phyloP scores from a whole-genome alignment of 2,113 vertebrate genomes.

The Macquaria ambigua region DNA sequence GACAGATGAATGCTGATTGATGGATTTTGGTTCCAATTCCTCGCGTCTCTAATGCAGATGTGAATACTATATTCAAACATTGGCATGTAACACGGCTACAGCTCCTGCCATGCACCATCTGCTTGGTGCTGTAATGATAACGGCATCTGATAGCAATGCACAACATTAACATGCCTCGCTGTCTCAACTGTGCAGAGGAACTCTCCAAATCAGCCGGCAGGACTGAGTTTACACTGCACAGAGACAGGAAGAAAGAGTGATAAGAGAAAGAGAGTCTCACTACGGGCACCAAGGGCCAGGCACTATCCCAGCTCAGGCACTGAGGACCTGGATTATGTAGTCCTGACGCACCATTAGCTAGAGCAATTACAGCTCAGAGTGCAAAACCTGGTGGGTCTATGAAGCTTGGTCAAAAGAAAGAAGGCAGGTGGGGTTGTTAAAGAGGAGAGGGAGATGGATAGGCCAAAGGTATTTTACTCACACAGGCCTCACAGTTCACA shows the following conservation, averaged over 20 bases:
- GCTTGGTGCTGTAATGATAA: constrained; percentile 51
- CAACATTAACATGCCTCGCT: constrained; percentile 30
- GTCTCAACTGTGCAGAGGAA: constrained; percentile 18
- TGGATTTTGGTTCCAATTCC: constrained; percentile 48
- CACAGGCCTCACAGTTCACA: constrained; percentile 18
- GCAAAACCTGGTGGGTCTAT: constrained; percentile 12
- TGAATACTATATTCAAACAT: constrained; percentile 46
- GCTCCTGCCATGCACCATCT: constrained; percentile 50
- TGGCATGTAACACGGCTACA: constrained; percentile 20
- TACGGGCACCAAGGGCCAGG: not conserved
- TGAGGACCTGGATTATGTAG: constrained; percentile 32
- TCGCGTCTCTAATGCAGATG: not conserved
- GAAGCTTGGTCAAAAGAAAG: constrained; percentile 25
- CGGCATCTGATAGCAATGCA: constrained; percentile 17
- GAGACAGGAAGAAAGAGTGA: not conserved
- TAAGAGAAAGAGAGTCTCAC: not conserved
- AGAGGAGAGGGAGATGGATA: constrained; percentile 29
- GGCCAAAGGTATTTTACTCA: constrained; percentile 48
- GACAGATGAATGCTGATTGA: constrained; percentile 65
- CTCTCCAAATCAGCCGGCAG: constrained; percentile 17
- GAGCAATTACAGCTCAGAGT: constrained; percentile 51
- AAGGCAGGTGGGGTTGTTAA: constrained; percentile 38
- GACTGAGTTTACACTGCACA: not conserved
- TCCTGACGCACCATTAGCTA: constrained; percentile 51
- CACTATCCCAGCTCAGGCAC: not conserved